A percentile compares a stretch with the other conserved stretches of the same genome.
phyloP scores from a whole-genome alignment of 2,797 vertebrate species.

The Poeciliopsis paucimaculata region DNA sequence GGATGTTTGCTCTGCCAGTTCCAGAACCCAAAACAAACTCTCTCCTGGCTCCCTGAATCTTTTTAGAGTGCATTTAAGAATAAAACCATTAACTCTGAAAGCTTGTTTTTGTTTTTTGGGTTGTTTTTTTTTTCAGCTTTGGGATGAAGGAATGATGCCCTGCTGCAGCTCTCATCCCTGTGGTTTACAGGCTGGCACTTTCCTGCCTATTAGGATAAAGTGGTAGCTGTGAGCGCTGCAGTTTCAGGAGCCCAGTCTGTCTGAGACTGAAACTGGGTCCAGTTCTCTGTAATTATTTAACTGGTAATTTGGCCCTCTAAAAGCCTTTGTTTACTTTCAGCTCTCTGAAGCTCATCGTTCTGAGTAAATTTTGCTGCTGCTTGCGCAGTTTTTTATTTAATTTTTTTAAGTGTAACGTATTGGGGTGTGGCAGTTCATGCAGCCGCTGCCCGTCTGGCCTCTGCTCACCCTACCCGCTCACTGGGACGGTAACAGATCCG shows the following conservation, averaged over 20 bases:
- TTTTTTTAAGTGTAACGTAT: background rate
- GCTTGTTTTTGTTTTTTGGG: slow-evolving; percentile 8
- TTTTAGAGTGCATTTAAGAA: slow-evolving; percentile 10
- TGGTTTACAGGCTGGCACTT: slow-evolving; percentile 56
- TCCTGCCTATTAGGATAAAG: slow-evolving; percentile 60
- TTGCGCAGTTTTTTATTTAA: background rate
- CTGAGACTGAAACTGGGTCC: slow-evolving; percentile 49
- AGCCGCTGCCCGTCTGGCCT: slow-evolving; percentile 58
- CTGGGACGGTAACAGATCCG: slow-evolving; percentile 57
- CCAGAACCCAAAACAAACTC: slow-evolving; percentile 25
- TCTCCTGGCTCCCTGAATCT: slow-evolving; percentile 9
- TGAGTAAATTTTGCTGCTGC: background rate
- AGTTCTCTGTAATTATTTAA: slow-evolving; percentile 66
- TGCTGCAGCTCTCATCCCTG: slow-evolving; percentile 42
- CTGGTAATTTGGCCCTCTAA: slow-evolving; percentile 62
- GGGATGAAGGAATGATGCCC: slow-evolving; percentile 10
- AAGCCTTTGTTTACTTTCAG: slow-evolving; percentile 25
- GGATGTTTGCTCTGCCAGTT: slow-evolving; percentile 23
- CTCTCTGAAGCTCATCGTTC: background rate
- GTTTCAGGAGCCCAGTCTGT: slow-evolving; percentile 57
- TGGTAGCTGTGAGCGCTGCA: slow-evolving; percentile 58
- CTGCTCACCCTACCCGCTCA: slow-evolving; percentile 45
- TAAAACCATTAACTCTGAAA: slow-evolving; percentile 4
- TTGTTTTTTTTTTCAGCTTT: background rate
- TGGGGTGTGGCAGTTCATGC: slow-evolving; percentile 2